These are phyloP conservation scores for Cyclopterus lumpus DNA, from an alignment of 2,797 vertebrate species.

Conservation along the genomic window DNA sequence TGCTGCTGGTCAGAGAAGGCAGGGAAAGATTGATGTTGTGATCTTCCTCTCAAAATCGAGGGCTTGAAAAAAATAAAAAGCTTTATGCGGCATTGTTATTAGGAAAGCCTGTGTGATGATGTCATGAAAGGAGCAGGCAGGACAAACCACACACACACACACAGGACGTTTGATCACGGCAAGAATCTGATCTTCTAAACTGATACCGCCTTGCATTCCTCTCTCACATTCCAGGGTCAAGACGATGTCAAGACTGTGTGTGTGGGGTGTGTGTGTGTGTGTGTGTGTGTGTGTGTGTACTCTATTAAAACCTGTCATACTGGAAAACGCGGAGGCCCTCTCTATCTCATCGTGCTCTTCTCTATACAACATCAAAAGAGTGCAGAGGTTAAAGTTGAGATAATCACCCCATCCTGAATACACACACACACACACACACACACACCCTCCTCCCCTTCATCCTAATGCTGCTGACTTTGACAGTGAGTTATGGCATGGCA, in stretches of 20 bases:
- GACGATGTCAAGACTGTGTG: slow-evolving; percentile 70
- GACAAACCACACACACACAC: slow-evolving; percentile 50
- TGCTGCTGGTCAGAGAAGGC: slow-evolving; percentile 67
- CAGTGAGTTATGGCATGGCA: slow-evolving; percentile 74
- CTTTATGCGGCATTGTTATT: slow-evolving; percentile 68
- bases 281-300: slow-evolving; percentile 24
- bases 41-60: slow-evolving; percentile 69
- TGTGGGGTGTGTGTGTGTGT: slow-evolving; percentile 37
- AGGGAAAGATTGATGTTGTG: slow-evolving; percentile 76
- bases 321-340: slow-evolving; percentile 65
- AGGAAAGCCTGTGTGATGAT: slow-evolving; percentile 73
- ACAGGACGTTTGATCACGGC: slow-evolving; percentile 74
- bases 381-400: slow-evolving; percentile 78
- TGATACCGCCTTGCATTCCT: slow-evolving; percentile 80
- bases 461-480: slow-evolving; percentile 64
- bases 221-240: slow-evolving; percentile 80
- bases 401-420: slow-evolving; percentile 48
- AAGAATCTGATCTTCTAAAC: slow-evolving; percentile 79
- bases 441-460: slow-evolving; percentile 48
- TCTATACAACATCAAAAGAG: slow-evolving; percentile 82
- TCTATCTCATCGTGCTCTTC: slow-evolving; percentile 65
- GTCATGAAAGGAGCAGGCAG: slow-evolving; percentile 73
- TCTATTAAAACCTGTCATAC: slow-evolving; percentile 73
- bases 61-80: slow-evolving; percentile 47
- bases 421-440: slow-evolving; percentile 37